Evolutionary conservation across 2,113 vertebrate species (phyloP).

Genomic region (Spea bombifrons): DNA sequence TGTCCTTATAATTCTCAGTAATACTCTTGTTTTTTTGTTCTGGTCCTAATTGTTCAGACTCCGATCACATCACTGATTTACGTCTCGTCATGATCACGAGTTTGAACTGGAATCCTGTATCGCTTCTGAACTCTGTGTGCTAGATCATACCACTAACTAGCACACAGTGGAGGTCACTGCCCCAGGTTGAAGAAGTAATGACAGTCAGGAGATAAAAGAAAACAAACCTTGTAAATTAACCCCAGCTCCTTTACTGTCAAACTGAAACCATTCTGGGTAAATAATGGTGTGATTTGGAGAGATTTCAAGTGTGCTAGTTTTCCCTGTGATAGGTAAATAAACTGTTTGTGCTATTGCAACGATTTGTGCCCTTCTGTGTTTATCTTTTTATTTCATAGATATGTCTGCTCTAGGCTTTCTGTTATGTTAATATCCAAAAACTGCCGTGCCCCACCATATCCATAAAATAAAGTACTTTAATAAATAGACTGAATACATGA

Average conservation of each 20-base stretch:
- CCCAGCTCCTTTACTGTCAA: neutral
- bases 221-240: neutral
- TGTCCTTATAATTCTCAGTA: slow-evolving; percentile 12
- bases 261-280: slow-evolving; percentile 50
- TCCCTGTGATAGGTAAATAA: slow-evolving; percentile 36
- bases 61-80: slow-evolving; percentile 25
- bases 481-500: too few species aligned
- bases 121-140: neutral
- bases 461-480: too few species aligned
- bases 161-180: slow-evolving; percentile 27
- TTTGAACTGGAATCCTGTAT: neutral
- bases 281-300: slow-evolving; percentile 39
- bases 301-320: slow-evolving; percentile 44
- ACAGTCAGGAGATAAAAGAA: slow-evolving; percentile 43
- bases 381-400: neutral
- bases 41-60: neutral
- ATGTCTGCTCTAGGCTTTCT: slow-evolving; percentile 1
- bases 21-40: neutral
- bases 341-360: slow-evolving; percentile 5
- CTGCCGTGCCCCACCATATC: too few species aligned
- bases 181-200: slow-evolving; percentile 15
- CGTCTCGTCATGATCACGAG: slow-evolving; percentile 19
- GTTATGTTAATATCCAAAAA: too few species aligned
- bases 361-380: neutral
- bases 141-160: slow-evolving; percentile 32